Conservation (phyloP, 2,888 invertebrate species). For the Molanna angustata region DNA sequence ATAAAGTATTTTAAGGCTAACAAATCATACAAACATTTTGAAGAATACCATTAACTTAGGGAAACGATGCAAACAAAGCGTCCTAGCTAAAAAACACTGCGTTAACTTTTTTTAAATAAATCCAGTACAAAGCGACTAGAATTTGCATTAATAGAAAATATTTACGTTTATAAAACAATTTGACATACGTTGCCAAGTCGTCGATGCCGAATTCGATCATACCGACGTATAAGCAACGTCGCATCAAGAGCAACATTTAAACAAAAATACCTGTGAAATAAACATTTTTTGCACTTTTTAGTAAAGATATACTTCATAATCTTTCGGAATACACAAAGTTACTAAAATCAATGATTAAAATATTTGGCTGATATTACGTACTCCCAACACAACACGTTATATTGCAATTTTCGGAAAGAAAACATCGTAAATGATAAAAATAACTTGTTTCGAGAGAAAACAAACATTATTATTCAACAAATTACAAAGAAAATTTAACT, state of each 20-base stretch:
- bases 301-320: too few species aligned
- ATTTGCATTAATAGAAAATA: constrained; percentile 5
- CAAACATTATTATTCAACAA: too few species aligned
- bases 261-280: constrained; percentile 18
- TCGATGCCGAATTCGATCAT: constrained; percentile 9
- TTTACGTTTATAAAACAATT: constrained; percentile 18
- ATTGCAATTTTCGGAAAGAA: too few species aligned
- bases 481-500: constrained; percentile 12
- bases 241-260: constrained; percentile 16
- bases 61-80: too few species aligned
- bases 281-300: background rate
- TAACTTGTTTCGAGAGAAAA: background rate
- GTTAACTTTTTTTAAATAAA: too few species aligned
- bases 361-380: constrained; percentile 17
- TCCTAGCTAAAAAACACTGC: too few species aligned
- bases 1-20: background rate
- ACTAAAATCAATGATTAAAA: too few species aligned
- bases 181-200: constrained; percentile 28
- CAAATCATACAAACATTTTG: too few species aligned
- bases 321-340: too few species aligned
- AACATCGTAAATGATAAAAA: constrained; percentile 3
- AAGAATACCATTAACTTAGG: too few species aligned
- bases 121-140: too few species aligned
- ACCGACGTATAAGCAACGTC: constrained; percentile 23
- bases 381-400: constrained; percentile 6